phyloP scores from a whole-genome alignment of 2,113 vertebrate species.

The Odontophorus gujanensis region DNA sequence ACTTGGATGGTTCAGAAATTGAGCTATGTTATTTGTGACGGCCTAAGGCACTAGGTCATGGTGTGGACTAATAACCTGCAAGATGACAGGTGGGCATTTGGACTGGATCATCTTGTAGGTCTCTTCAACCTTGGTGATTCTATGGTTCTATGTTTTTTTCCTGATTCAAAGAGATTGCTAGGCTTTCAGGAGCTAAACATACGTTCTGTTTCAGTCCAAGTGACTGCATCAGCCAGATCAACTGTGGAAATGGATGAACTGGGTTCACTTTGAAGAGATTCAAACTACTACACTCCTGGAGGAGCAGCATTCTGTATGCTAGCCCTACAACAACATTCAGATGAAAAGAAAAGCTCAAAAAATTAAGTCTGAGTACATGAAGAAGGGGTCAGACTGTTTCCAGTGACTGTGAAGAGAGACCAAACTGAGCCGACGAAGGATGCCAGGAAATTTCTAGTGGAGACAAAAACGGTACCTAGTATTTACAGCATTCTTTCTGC shows the following conservation, averaged over 20 bases:
- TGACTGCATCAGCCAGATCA: background rate
- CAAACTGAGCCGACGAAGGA: background rate
- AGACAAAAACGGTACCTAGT: background rate
- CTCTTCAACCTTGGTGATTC: no score
- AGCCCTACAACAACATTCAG: background rate
- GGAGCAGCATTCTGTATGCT: background rate
- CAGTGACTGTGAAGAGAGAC: background rate
- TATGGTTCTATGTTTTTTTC: no score
- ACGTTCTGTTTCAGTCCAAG: background rate
- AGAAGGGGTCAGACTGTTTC: background rate
- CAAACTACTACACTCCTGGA: background rate
- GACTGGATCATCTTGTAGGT: no score
- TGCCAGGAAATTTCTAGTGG: background rate
- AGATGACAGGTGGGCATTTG: background rate
- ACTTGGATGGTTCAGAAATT: background rate
- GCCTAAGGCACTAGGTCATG: conserved; percentile 10
- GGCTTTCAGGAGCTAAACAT: background rate
- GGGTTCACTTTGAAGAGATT: background rate
- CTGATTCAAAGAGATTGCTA: conserved; percentile 7
- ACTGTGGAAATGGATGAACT: background rate
- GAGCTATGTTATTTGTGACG: background rate
- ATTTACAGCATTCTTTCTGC: background rate
- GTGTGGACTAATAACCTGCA: background rate
- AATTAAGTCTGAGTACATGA: background rate
- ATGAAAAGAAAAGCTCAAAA: background rate